Conservation (phyloP, 1,140 invertebrate species). For the Riptortus pedestris region DNA sequence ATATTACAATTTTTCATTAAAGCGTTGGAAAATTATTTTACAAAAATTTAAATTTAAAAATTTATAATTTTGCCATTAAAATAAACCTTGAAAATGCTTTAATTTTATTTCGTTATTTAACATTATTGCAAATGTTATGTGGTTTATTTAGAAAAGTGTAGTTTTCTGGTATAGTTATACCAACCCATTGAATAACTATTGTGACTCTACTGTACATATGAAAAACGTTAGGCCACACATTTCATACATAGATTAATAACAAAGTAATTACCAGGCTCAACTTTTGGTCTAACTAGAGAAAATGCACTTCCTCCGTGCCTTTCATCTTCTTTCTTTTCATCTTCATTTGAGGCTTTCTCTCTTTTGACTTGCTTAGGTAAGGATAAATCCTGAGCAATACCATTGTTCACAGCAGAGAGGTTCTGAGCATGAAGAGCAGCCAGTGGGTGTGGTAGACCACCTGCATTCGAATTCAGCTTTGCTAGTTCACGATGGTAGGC, state of each 20-base stretch:
- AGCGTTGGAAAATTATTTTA: too few species aligned
- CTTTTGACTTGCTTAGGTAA: constrained; percentile 49
- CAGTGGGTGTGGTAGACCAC: constrained; percentile 21
- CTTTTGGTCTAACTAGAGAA: constrained; percentile 68
- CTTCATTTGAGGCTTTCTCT: constrained; percentile 45
- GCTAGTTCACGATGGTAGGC: constrained; percentile 85
- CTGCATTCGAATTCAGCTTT: constrained; percentile 52
- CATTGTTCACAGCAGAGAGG: constrained; percentile 45
- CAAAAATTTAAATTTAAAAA: too few species aligned
- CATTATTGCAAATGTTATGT: too few species aligned
- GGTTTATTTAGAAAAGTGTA: not conserved
- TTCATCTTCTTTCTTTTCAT: constrained; percentile 48
- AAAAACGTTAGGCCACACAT: not conserved
- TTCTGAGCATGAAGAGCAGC: constrained; percentile 25
- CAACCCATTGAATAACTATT: not conserved
- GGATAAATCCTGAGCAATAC: constrained; percentile 72
- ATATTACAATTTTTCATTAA: too few species aligned
- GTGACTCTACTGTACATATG: not conserved
- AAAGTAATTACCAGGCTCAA: constrained; percentile 48
- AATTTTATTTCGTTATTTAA: too few species aligned
- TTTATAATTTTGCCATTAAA: too few species aligned
- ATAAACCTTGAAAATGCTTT: too few species aligned
- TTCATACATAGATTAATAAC: not conserved
- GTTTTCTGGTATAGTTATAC: not conserved
- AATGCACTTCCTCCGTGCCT: constrained; percentile 75